Conservation (phyloP, 2,113 vertebrate species). For the Anser cygnoides region DNA sequence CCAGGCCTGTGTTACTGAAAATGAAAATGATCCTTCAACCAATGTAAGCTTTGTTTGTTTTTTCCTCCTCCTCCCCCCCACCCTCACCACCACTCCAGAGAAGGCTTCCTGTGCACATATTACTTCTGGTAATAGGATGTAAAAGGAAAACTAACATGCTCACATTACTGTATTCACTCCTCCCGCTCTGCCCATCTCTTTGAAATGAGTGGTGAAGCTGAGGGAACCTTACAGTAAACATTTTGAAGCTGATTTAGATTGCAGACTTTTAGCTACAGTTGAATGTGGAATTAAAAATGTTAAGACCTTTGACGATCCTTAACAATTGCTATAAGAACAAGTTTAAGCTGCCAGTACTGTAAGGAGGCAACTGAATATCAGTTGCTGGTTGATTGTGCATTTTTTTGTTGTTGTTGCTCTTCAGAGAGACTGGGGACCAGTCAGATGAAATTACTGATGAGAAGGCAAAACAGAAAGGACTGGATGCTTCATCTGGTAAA, state of each 20-base stretch:
- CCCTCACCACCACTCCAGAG: not conserved
- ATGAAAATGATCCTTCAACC: conserved; percentile 87
- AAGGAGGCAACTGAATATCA: not conserved
- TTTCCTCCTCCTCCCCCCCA: not conserved
- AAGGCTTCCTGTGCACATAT: not conserved
- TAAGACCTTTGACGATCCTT: not conserved
- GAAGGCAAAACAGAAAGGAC: not conserved
- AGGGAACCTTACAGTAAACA: not conserved
- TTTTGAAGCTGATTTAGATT: not conserved
- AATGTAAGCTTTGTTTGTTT: conserved; percentile 81
- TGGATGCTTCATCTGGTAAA: not conserved
- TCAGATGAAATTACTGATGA: not conserved
- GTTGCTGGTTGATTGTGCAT: not conserved
- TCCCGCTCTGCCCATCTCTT: not conserved
- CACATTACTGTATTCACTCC: rapidly evolving
- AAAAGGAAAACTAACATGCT: not conserved
- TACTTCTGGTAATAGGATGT: not conserved
- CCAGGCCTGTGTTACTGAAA: conserved; percentile 92
- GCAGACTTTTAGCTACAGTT: not conserved
- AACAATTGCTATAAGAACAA: not conserved
- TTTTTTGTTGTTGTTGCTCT: not conserved
- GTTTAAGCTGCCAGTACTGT: not conserved
- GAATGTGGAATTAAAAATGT: not conserved
- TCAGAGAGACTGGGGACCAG: not conserved
- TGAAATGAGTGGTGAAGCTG: not conserved